A percentile compares a stretch with the other conserved stretches of the same genome.
phyloP scores from a whole-genome alignment of 2,888 invertebrate species.

The Nomada fabriciana region DNA sequence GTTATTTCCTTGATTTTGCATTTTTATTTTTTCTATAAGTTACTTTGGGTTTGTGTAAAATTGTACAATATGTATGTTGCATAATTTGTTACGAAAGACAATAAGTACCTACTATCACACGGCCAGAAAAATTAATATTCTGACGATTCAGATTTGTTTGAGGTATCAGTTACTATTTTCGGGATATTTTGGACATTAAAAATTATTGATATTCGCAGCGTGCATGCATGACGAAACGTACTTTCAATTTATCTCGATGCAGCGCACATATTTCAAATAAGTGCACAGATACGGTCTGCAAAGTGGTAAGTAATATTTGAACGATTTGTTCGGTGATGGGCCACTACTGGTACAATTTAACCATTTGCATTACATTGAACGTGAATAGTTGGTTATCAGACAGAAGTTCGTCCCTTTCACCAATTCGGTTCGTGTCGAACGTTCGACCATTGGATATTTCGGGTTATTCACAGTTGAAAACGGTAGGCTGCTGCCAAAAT shows the following conservation, averaged over 20 bases:
- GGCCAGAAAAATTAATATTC: too few species aligned
- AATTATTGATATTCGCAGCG: neutral
- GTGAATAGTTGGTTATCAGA: neutral
- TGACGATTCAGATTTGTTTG: neutral
- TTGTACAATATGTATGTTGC: too few species aligned
- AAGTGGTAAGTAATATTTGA: neutral
- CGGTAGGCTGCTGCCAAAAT: neutral
- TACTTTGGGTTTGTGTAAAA: too few species aligned
- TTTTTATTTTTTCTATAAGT: too few species aligned
- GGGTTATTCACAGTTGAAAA: neutral
- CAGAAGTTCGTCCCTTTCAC: neutral
- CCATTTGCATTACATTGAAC: neutral
- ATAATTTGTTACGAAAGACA: too few species aligned
- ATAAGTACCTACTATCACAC: too few species aligned
- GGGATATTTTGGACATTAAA: neutral
- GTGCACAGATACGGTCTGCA: neutral
- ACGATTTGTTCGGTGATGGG: neutral
- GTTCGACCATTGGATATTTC: constrained; percentile 1
- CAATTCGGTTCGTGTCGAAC: neutral
- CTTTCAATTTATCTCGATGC: neutral
- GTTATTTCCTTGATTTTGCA: too few species aligned
- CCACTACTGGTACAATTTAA: neutral
- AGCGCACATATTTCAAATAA: neutral
- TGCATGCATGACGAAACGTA: neutral
- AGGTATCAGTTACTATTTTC: neutral